phyloP scores from a whole-genome alignment of 2,888 invertebrate genomes.

The Noctua comes region DNA sequence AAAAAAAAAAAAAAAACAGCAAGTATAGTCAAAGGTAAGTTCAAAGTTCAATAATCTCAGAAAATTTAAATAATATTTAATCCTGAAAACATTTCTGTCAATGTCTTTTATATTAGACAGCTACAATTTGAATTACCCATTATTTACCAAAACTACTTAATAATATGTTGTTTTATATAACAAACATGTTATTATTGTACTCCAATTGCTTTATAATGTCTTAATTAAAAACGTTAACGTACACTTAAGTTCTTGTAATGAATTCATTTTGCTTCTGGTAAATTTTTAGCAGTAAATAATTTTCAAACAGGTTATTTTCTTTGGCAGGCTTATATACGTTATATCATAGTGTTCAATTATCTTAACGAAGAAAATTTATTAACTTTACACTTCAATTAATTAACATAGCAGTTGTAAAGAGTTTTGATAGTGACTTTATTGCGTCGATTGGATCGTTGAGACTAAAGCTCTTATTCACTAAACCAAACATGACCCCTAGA shows the following conservation, averaged over 20 bases:
- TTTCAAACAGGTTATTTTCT: constrained; percentile 20
- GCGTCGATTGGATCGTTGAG: background rate
- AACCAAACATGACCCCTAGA: background rate
- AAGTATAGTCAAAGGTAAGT: background rate
- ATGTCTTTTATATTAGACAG: background rate
- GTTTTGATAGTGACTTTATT: background rate
- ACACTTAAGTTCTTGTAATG: constrained; percentile 30
- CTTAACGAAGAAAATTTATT: background rate
- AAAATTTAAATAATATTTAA: background rate
- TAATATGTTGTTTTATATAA: constrained; percentile 1
- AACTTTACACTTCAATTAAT: background rate
- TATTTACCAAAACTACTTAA: background rate
- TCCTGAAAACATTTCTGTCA: background rate
- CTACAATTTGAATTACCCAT: background rate
- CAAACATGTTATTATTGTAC: constrained; percentile 17
- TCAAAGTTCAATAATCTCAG: background rate
- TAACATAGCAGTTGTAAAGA: background rate
- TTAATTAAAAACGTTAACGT: constrained; percentile 23
- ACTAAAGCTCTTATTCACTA: background rate
- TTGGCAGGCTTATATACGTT: background rate
- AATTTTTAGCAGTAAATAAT: constrained; percentile 23
- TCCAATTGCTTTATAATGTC: constrained; percentile 17
- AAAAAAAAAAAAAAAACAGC: too few species aligned
- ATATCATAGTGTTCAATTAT: constrained; percentile 21
- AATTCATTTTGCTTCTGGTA: constrained; percentile 5